A percentile compares a stretch with the other conserved stretches of the same genome.
Evolutionary conservation across 2,113 vertebrate species (phyloP).

Genomic region (Circaetus cinerascens): DNA sequence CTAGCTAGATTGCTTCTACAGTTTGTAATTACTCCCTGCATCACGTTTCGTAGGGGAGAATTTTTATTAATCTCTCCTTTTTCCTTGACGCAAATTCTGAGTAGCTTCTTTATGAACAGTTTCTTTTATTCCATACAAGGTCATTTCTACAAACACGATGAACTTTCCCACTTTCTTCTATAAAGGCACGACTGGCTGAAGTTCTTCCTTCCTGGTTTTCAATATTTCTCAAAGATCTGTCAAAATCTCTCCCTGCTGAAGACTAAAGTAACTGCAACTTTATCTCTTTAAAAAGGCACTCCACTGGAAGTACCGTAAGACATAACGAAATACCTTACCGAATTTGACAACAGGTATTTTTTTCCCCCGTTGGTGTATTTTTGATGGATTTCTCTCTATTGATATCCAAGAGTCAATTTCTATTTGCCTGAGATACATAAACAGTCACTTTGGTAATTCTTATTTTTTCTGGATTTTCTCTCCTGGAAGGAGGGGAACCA

Average conservation of each 20-base stretch:
- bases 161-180: not conserved
- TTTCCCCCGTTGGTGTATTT: not conserved
- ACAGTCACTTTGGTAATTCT: not conserved
- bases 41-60: not conserved
- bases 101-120: not conserved
- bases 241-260: not conserved
- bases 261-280: not conserved
- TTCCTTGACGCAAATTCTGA: not conserved
- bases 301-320: not conserved
- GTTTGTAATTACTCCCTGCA: not conserved
- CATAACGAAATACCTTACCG: not conserved
- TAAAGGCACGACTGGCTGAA: not conserved
- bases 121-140: not conserved
- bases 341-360: not conserved
- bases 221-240: not conserved
- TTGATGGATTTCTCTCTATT: not conserved
- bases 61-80: not conserved
- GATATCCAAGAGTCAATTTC: not conserved
- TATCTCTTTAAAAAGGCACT: not conserved
- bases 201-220: not conserved
- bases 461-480: not conserved
- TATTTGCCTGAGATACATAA: not conserved
- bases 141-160: not conserved
- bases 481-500: not conserved
- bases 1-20: not conserved